phyloP scores from a whole-genome alignment of 2,888 invertebrate species.

The Synanthedon vespiformis region DNA sequence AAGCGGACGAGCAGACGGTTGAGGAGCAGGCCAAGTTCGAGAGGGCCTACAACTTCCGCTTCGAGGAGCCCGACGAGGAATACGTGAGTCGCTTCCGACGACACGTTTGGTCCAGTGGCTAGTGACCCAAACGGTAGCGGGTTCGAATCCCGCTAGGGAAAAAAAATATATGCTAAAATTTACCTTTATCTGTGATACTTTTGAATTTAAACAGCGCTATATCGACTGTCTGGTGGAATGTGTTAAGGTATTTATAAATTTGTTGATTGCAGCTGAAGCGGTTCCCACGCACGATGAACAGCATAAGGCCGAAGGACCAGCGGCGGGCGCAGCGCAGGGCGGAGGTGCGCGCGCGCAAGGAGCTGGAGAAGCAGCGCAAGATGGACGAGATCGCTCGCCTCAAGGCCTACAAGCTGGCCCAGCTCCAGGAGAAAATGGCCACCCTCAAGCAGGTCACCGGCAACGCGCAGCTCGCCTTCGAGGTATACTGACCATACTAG shows the following conservation, averaged over 20 bases:
- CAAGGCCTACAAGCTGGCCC: conserved; percentile 87
- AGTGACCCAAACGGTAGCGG: no score
- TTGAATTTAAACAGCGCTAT: no score
- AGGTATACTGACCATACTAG: conserved; percentile 28
- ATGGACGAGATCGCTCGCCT: conserved; percentile 89
- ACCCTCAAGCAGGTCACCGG: conserved; percentile 91
- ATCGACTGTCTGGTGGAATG: no score
- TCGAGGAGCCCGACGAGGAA: conserved; percentile 95
- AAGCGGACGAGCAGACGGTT: conserved; percentile 82
- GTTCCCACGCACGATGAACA: conserved; percentile 90
- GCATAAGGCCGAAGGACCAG: conserved; percentile 84
- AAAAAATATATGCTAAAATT: no score
- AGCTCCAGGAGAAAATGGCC: conserved; percentile 90
- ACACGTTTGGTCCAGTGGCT: no score
- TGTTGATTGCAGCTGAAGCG: conserved; percentile 85
- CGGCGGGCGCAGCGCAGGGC: conserved; percentile 82
- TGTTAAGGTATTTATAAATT: no score
- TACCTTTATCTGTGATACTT: no score
- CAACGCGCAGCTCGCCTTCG: conserved; percentile 76
- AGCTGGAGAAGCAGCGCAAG: conserved; percentile 82
- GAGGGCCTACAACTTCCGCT: conserved; percentile 94
- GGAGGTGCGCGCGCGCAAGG: conserved; percentile 79
- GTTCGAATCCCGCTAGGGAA: no score
- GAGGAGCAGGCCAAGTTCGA: conserved; percentile 92
- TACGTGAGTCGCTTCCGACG: conserved; percentile 69